Percentiles rank a stretch among this genome's conserved stretches.
Conservation (phyloP, 2,113 vertebrate species). For the Chionis minor region DNA sequence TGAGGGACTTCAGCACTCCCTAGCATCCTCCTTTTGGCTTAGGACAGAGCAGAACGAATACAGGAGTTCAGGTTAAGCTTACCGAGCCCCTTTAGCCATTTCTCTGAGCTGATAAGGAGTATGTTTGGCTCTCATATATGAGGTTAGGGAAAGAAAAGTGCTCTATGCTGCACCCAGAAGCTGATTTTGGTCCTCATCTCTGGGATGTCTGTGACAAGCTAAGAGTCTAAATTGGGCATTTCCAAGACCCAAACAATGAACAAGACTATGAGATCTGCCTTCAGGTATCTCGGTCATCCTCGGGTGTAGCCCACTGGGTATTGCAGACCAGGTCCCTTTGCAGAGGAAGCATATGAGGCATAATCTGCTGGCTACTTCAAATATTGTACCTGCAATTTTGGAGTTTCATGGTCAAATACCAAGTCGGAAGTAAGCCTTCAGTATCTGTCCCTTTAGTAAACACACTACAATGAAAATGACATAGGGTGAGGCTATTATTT, state of each 20-base stretch:
- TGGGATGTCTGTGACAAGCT: neutral
- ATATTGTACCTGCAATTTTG: neutral
- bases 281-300: neutral
- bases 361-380: neutral
- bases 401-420: neutral
- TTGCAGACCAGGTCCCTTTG: neutral
- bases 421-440: neutral
- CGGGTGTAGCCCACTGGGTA: accelerated
- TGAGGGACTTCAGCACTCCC: neutral
- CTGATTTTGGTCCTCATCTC: neutral
- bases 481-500: neutral
- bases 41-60: neutral
- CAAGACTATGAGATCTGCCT: neutral
- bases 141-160: neutral
- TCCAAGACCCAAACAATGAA: neutral
- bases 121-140: neutral
- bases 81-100: neutral
- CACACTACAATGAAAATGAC: neutral
- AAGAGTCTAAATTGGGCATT: neutral
- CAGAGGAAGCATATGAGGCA: neutral
- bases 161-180: neutral
- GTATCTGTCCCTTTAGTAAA: neutral
- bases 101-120: neutral
- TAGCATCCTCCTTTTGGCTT: neutral
- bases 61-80: neutral